phyloP scores from a whole-genome alignment of 1,140 invertebrate genomes.

The Pachyrhynchus sulphureomaculatus region DNA sequence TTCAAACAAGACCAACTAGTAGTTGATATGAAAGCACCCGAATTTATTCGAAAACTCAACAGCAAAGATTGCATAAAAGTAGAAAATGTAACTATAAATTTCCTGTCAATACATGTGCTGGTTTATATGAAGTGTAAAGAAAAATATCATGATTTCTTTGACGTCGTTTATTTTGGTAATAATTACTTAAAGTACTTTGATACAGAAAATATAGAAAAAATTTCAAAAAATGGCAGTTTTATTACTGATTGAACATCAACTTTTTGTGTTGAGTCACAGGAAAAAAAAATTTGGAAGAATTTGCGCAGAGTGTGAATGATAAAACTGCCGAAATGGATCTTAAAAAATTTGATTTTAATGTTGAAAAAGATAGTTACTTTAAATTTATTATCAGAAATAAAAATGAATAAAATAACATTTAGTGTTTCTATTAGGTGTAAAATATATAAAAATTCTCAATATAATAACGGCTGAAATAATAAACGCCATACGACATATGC shows the following conservation, averaged over 20 bases:
- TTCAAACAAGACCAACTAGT: slow-evolving; percentile 40
- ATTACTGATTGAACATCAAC: slow-evolving; percentile 45
- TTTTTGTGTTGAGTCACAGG: slow-evolving; percentile 40
- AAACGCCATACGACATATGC: too few relatives aligned
- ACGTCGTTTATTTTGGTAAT: slow-evolving; percentile 44
- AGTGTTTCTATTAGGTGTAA: too few relatives aligned
- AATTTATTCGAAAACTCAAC: slow-evolving; percentile 6
- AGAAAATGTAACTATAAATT: slow-evolving; percentile 31
- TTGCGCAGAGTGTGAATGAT: slow-evolving; percentile 32
- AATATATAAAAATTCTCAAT: too few relatives aligned
- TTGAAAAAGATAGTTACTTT: slow-evolving; percentile 41
- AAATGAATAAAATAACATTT: neutral
- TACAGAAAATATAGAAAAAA: slow-evolving; percentile 29
- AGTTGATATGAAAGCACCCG: slow-evolving; percentile 35
- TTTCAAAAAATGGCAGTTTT: slow-evolving; percentile 29
- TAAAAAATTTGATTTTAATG: slow-evolving; percentile 35
- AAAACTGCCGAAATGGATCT: slow-evolving; percentile 32
- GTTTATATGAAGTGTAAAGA: slow-evolving; percentile 37
- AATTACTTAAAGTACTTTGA: slow-evolving; percentile 41
- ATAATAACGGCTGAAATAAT: too few relatives aligned
- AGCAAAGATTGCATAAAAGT: slow-evolving; percentile 37
- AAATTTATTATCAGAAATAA: slow-evolving; percentile 36
- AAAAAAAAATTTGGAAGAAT: slow-evolving; percentile 43
- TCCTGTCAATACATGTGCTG: slow-evolving; percentile 39
- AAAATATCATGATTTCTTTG: slow-evolving; percentile 40